Evolutionary conservation across 2,113 vertebrate genomes (phyloP).

Genomic region (Climacteris rufus): DNA sequence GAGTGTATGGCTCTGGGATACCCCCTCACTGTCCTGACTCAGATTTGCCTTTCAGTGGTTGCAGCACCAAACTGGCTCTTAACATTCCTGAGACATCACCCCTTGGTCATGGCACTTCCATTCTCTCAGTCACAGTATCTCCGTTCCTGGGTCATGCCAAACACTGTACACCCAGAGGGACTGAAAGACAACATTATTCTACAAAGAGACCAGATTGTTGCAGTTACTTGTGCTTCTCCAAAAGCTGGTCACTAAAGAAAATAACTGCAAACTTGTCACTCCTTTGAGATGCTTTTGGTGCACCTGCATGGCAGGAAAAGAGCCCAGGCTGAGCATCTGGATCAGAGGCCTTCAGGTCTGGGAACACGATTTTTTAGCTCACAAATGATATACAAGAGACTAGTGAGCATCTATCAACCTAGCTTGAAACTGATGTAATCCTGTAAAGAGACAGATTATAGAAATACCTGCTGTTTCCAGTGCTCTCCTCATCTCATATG

Average conservation of each 20-base stretch:
- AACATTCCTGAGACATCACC: neutral
- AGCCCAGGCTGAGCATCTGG: neutral
- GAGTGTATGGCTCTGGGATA: neutral
- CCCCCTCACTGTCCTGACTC: neutral
- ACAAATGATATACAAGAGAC: neutral
- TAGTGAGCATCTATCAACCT: neutral
- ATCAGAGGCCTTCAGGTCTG: neutral
- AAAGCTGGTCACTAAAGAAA: neutral
- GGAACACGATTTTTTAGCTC: neutral
- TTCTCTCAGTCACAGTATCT: neutral
- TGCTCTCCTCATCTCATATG: conserved; percentile 76
- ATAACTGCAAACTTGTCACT: neutral
- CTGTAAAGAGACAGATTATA: neutral
- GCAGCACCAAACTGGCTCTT: neutral
- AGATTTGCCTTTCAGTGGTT: neutral
- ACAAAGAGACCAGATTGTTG: neutral
- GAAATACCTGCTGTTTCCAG: conserved; percentile 73
- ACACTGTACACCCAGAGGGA: neutral
- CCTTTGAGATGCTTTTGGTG: neutral
- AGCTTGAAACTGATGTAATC: neutral
- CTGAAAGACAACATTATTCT: neutral
- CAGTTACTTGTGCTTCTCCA: neutral
- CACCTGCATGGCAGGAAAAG: neutral
- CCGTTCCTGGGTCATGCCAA: neutral
- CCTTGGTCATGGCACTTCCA: neutral